These are phyloP conservation scores for Parascotia fuliginaria DNA, from an alignment of 2,888 invertebrate species.

Conservation along the genomic window DNA sequence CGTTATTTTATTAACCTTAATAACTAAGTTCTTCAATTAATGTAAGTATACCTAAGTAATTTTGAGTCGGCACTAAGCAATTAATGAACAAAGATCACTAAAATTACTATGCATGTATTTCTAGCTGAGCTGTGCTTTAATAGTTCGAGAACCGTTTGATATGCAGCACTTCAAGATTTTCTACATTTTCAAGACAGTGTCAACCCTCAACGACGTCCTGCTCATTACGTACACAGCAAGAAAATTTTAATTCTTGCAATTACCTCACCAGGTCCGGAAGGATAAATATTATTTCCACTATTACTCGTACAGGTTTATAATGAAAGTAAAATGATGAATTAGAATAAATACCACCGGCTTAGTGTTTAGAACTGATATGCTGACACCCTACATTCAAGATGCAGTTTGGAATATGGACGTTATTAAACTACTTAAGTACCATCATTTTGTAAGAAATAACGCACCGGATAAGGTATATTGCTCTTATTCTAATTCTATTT, in stretches of 20 bases:
- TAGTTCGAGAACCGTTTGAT: background rate
- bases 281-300: background rate
- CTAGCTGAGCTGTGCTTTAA: too few species aligned
- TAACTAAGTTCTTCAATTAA: too few species aligned
- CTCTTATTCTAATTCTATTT: background rate
- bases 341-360: background rate
- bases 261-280: background rate
- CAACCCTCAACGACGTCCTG: background rate
- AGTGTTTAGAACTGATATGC: slow-evolving; percentile 2
- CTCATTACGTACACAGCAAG: background rate
- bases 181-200: background rate
- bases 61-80: too few species aligned
- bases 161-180: background rate
- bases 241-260: background rate
- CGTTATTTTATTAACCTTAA: too few species aligned
- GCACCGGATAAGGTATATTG: background rate
- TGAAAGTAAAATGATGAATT: slow-evolving; percentile 7
- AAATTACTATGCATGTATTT: too few species aligned
- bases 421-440: slow-evolving; percentile 10
- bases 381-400: slow-evolving; percentile 3
- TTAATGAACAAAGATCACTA: too few species aligned
- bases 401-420: slow-evolving; percentile 5
- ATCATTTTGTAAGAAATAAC: slow-evolving; percentile 7
- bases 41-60: too few species aligned
- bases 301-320: background rate